phyloP scores from a whole-genome alignment of 2,113 vertebrate species.

The Pelvicachromis taeniatus region DNA sequence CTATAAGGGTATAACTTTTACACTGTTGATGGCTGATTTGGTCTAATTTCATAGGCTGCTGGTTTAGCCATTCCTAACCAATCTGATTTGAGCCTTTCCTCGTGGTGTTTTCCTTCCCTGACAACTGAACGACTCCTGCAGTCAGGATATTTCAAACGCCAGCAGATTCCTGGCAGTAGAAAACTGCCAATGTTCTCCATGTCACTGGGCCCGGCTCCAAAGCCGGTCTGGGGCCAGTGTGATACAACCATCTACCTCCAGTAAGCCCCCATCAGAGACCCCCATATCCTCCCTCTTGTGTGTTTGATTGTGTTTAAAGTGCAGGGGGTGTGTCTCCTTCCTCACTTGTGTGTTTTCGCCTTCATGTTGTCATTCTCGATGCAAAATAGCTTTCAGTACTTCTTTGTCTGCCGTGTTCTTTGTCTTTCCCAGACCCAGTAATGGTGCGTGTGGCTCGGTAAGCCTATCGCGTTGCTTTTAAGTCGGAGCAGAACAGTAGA shows the following conservation, averaged over 20 bases:
- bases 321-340: not conserved
- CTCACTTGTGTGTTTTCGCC: not conserved
- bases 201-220: not conserved
- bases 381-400: not conserved
- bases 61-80: not conserved
- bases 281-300: not conserved
- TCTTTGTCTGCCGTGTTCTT: not conserved
- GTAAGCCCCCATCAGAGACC: slow-evolving; percentile 4
- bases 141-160: not conserved
- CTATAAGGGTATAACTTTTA: not conserved
- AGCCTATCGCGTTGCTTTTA: not conserved
- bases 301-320: not conserved
- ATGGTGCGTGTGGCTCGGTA: not conserved
- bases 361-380: not conserved
- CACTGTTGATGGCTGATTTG: not conserved
- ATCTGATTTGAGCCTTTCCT: not conserved
- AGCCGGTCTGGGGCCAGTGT: slow-evolving; percentile 7
- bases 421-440: not conserved
- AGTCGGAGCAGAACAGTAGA: not conserved
- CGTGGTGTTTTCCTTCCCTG: not conserved
- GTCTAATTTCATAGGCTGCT: not conserved
- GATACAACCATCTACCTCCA: slow-evolving; percentile 31
- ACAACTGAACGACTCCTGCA: not conserved
- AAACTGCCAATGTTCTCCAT: slow-evolving; percentile 11
- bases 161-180: not conserved